These are phyloP conservation scores for Magallana angulata DNA, from an alignment of 1,140 invertebrate genomes.

Conservation along the genomic window DNA sequence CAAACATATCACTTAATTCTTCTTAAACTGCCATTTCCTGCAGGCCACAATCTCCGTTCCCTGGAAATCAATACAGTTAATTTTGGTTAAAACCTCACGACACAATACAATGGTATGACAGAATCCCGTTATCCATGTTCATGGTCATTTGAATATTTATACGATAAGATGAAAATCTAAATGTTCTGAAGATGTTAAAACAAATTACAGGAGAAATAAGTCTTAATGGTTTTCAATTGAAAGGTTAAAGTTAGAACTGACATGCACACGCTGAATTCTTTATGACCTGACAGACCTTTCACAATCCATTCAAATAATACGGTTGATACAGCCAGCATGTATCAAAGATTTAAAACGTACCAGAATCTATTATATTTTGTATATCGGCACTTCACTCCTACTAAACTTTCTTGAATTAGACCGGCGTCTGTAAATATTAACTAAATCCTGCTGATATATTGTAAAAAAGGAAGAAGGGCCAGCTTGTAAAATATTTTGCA, in stretches of 20 bases:
- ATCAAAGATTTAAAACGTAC: no score
- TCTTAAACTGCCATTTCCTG: slow-evolving; percentile 25
- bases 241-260: no score
- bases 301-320: no score
- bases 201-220: neutral
- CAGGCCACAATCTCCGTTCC: neutral
- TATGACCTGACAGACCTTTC: no score
- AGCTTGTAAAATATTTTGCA: neutral
- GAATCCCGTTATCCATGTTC: neutral
- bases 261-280: no score
- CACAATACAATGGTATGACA: neutral
- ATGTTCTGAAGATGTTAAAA: neutral
- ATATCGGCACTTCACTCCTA: no score
- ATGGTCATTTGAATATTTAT: neutral
- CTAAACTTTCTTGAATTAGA: neutral
- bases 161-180: no score
- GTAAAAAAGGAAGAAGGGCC: neutral
- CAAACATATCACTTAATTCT: slow-evolving; percentile 14
- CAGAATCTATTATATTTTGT: no score
- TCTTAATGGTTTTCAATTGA: neutral
- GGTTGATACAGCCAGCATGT: no score
- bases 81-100: neutral
- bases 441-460: neutral
- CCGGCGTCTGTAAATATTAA: slow-evolving; percentile 2
- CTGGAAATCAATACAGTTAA: slow-evolving; percentile 9